phyloP scores from a whole-genome alignment of 2,888 invertebrate genomes.

The Chrysomela aeneicollis region DNA sequence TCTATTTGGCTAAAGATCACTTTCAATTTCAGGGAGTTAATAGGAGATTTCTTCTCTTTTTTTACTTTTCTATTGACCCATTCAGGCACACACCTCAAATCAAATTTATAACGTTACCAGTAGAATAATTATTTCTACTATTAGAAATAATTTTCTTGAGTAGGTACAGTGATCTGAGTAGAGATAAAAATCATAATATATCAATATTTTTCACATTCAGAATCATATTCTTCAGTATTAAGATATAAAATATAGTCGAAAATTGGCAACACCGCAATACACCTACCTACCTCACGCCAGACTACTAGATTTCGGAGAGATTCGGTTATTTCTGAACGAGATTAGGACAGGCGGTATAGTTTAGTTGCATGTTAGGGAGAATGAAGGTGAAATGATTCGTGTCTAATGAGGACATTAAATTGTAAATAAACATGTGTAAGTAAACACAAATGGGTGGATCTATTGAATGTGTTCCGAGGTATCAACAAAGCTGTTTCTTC shows the following conservation, averaged over 20 bases:
- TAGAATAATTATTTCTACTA: too few species aligned
- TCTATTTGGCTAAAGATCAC: too few species aligned
- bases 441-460: not conserved
- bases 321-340: not conserved
- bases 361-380: not conserved
- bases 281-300: not conserved
- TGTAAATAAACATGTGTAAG: conserved; percentile 26
- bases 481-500: not conserved
- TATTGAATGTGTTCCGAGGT: not conserved
- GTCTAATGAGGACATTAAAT: conserved; percentile 30
- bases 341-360: not conserved
- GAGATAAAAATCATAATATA: too few species aligned
- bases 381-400: conserved; percentile 21
- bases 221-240: too few species aligned
- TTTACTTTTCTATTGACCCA: too few species aligned
- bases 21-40: too few species aligned
- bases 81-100: too few species aligned
- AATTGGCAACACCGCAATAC: not conserved
- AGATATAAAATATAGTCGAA: not conserved
- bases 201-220: too few species aligned
- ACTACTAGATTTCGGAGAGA: not conserved
- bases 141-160: too few species aligned
- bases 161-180: too few species aligned
- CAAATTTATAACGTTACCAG: too few species aligned
- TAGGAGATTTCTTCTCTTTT: too few species aligned